Base-by-base conservation (phyloP, 2,888 invertebrate species). In the Bugula neritina region DNA sequence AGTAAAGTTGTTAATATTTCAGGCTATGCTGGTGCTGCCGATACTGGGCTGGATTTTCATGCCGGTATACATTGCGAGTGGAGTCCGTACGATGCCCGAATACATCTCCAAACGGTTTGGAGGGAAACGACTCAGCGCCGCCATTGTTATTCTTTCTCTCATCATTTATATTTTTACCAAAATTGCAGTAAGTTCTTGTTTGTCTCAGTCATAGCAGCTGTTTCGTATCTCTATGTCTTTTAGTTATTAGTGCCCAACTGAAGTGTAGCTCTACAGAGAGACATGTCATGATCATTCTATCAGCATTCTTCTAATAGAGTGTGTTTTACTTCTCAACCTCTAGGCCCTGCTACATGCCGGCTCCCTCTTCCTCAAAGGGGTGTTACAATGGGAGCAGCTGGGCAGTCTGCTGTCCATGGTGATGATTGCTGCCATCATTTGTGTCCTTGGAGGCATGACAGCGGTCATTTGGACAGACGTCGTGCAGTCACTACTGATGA, bases 1-100 rank as follows among this genome's bases (percentile, higher is more conserved):
- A n/a, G n/a, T n/a, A n/a, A n/a, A n/a, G n/a, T n/a, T n/a, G n/a
- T n/a, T n/a, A n/a, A n/a, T n/a, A n/a, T 55, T 55, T 10, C 5
- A 55, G 55, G 55, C 23, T 17, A 55, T 25, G 23, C 55, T 55
- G 10, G 25, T 55, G 25, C 55, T 17, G 25, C 55, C 55, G 23
- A 55, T 55, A 55, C 55, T 55, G 25, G 55, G 55, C 5, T 55
- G 55, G 55, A 23, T 55, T 5, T 55, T 55, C 55, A 43, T 43
- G 43, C 43, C 43, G 17, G 43, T 43, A 17, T 43, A 43, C 17
- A 43, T 43, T 10, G 43, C 55, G 5, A 55, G 55, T 55, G 55
- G 55, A 5, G 55, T 55, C 55, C 3, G 17, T 23, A 55, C 55
- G 23, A 55, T 55, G 55, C 55, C 55, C 5, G 55, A 55, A n/a